Base-by-base conservation (phyloP, 2,113 vertebrate species). In the Upupa epops region DNA sequence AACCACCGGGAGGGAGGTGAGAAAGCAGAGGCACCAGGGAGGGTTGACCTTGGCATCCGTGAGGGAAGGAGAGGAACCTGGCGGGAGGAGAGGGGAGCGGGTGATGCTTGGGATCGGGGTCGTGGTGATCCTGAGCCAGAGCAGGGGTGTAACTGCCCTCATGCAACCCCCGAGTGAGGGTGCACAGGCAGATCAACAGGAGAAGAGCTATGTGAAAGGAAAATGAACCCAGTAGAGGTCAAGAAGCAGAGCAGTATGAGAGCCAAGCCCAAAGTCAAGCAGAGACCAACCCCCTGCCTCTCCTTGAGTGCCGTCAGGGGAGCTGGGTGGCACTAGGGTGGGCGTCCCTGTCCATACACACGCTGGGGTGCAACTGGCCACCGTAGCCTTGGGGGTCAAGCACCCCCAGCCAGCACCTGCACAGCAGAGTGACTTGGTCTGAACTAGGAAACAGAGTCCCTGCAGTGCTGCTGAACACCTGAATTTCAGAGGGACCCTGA, bases 241-340 rank as follows among this genome's bases (percentile, higher is more conserved):
- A 64, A 29, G 74, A 70, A 74, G 88, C 52, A 36, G 37, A 78
- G 61, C 56, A 15, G 32, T 48, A 24, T 1, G 10, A 4, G 42
- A 61, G 31, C 13, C 68, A 29, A 22, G 74, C 52, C 61, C 36
- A 51, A 78, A 59, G 40, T 66, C 70, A 74, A 81, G 74, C 90
- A 31, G 82, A 29, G 82, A 87, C 32, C 73, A 77, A 86, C 89
- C 81, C 24, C 63, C n/a, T 7, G 79, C 70, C 28, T 63, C 17
- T 12, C 14, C 37, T 21, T 0, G 1, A 9, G 64, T 0, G 69
- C 28, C 6, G 1, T 6, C 20, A 3, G 31, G 32, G 76, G 24
- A 63, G 31, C 68, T 2, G 72, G 12, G 13, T 54, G 59, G n/a
- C 68, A 42, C 63, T 15, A 40, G 59, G 61, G 54, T n/a, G 1